Evolutionary conservation across 2,113 vertebrate species (phyloP).

Genomic region (Bagarius yarrelli): DNA sequence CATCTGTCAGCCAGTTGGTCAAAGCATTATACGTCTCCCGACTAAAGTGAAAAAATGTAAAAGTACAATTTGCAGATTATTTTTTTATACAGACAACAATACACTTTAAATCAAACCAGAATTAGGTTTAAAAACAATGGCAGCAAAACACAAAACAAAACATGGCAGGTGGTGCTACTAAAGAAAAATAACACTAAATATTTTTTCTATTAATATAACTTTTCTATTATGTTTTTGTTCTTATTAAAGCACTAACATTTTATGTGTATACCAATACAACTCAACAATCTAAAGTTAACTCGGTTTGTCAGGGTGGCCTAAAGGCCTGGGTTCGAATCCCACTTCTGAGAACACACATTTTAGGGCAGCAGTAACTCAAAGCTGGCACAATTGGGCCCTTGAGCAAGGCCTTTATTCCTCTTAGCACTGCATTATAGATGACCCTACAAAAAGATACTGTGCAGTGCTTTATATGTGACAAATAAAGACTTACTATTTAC

Average conservation of each 20-base stretch:
- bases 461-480: neutral
- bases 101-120: neutral
- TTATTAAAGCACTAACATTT: too few species aligned
- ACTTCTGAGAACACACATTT: too few species aligned
- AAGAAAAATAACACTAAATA: neutral
- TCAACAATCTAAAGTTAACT: too few species aligned
- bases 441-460: too few species aligned
- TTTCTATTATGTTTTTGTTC: too few species aligned
- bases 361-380: too few species aligned
- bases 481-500: constrained; percentile 56
- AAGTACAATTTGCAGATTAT: neutral
- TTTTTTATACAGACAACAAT: neutral
- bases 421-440: too few species aligned
- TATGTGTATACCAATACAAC: too few species aligned
- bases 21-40: constrained; percentile 90
- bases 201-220: neutral
- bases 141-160: neutral
- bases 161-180: neutral
- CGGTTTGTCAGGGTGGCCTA: too few species aligned
- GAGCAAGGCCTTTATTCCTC: too few species aligned
- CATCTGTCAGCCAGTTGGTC: constrained; percentile 88
- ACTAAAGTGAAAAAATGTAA: constrained; percentile 58
- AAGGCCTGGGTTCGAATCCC: too few species aligned
- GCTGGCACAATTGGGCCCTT: too few species aligned
- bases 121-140: neutral